Percentiles rank a stretch among this genome's conserved stretches.
phyloP scores from a whole-genome alignment of 2,113 vertebrate species.

The Onychostoma macrolepis region DNA sequence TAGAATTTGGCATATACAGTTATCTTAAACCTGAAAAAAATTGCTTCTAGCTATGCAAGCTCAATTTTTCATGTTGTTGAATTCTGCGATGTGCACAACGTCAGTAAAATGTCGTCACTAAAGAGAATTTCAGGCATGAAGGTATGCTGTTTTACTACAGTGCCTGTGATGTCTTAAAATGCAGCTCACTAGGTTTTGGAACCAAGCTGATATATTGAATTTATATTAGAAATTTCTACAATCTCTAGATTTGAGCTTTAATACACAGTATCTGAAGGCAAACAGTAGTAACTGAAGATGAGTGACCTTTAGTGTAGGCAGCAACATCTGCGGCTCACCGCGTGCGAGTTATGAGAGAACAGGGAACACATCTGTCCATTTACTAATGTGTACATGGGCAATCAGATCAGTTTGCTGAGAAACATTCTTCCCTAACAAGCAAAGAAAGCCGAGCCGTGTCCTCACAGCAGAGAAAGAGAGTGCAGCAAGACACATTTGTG shows the following conservation, averaged over 20 bases:
- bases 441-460: background rate
- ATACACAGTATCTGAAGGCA: slow-evolving; percentile 57
- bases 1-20: background rate
- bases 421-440: slow-evolving; percentile 59
- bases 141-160: background rate
- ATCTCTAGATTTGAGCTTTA: background rate
- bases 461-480: background rate
- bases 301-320: slow-evolving; percentile 51
- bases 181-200: background rate
- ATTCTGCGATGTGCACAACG: background rate
- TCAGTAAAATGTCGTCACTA: background rate
- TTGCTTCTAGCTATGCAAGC: background rate
- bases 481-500: background rate
- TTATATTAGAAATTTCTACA: background rate
- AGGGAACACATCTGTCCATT: slow-evolving; percentile 39
- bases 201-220: background rate
- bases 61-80: background rate
- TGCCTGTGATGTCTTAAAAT: background rate
- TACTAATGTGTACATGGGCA: slow-evolving; percentile 45
- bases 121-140: background rate
- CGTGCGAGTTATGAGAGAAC: slow-evolving; percentile 1
- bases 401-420: slow-evolving; percentile 61
- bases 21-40: background rate
- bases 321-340: slow-evolving; percentile 35
- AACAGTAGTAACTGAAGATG: slow-evolving; percentile 48